Conservation (phyloP, 2,113 vertebrate genomes). For the Seriola rivoliana region DNA sequence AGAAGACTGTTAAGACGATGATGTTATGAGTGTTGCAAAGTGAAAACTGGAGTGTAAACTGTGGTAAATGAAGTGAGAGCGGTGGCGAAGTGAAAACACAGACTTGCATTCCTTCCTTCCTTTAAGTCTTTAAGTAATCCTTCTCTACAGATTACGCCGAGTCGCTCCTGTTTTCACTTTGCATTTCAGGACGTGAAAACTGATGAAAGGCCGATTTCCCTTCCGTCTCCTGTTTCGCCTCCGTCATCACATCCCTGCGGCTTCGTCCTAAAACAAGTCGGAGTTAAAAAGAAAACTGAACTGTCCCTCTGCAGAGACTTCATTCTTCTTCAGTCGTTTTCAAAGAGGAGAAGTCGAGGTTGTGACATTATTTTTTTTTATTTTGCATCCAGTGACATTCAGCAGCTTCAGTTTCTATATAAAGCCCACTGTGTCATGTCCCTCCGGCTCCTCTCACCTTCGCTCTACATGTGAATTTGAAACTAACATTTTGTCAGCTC, state of each 20-base stretch:
- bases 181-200: neutral
- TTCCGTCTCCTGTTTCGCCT: fast-evolving
- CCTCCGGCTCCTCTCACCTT: neutral
- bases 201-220: neutral
- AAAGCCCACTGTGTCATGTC: neutral
- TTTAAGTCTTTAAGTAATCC: constrained; percentile 59
- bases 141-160: constrained; percentile 21
- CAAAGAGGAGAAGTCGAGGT: no score
- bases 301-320: neutral
- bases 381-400: neutral
- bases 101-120: constrained; percentile 44
- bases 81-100: constrained; percentile 5
- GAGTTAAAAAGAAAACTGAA: neutral
- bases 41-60: neutral
- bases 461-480: neutral
- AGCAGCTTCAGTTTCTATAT: neutral
- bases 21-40: neutral
- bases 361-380: no score
- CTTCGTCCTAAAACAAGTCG: neutral
- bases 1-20: no score
- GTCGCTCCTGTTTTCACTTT: constrained; percentile 19
- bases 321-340: no score
- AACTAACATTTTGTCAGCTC: neutral
- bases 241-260: neutral
- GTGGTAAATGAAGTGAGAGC: neutral